A percentile compares a stretch with the other conserved stretches of the same genome.
Conservation (phyloP, 2,888 invertebrate species). For the Polylopha cassiicola region DNA sequence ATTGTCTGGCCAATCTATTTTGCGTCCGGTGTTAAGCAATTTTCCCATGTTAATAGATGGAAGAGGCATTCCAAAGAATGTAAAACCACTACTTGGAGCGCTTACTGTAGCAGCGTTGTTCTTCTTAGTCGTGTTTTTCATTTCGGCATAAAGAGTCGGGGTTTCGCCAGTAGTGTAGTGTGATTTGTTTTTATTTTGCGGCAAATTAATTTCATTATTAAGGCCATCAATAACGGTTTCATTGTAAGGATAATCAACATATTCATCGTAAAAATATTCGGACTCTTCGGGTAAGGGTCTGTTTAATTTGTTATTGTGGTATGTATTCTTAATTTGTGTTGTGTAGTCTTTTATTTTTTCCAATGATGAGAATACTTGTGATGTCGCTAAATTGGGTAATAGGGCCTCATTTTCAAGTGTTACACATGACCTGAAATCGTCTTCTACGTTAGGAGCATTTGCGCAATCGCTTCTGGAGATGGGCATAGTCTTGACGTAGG, state of each 20-base stretch:
- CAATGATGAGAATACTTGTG: constrained; percentile 77
- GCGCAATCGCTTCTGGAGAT: constrained; percentile 83
- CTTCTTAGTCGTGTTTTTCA: constrained; percentile 50
- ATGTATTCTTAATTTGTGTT: constrained; percentile 60
- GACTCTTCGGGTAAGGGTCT: constrained; percentile 85
- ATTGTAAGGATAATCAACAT: constrained; percentile 85
- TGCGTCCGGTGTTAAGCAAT: constrained; percentile 73
- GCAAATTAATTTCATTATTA: constrained; percentile 46
- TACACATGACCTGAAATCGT: constrained; percentile 76
- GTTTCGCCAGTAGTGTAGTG: constrained; percentile 76
- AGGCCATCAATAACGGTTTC: constrained; percentile 70
- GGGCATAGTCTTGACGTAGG: constrained; percentile 83
- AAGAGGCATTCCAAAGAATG: constrained; percentile 90
- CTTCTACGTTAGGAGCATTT: constrained; percentile 57
- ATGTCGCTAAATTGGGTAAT: constrained; percentile 71
- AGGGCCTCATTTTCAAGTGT: constrained; percentile 84
- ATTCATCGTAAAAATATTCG: constrained; percentile 90
- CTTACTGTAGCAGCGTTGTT: constrained; percentile 55
- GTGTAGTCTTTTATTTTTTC: constrained; percentile 74
- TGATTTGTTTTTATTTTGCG: constrained; percentile 48
- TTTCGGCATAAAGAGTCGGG: constrained; percentile 68
- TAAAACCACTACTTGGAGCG: constrained; percentile 81
- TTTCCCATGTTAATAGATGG: constrained; percentile 84
- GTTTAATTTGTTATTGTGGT: constrained; percentile 67
- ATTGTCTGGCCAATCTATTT: constrained; percentile 65